Conservation (phyloP, 2,113 vertebrate genomes). For the Platanista minor region DNA sequence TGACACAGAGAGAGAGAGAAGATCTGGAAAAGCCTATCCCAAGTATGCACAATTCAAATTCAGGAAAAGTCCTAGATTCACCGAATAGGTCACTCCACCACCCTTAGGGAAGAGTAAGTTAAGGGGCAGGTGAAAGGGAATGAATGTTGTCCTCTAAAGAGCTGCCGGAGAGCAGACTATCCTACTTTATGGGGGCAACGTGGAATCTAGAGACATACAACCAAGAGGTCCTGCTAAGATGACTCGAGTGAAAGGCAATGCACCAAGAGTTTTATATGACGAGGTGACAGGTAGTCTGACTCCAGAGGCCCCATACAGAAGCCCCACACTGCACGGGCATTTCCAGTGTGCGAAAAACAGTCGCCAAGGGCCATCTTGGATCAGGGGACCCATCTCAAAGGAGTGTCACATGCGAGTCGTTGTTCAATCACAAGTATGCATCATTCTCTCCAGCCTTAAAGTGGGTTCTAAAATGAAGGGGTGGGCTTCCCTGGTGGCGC, state of each 20-base stretch:
- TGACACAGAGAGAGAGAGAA: neutral
- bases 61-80: neutral
- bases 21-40: neutral
- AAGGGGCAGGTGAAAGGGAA: neutral
- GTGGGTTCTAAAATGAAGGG: neutral
- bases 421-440: neutral
- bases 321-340: fast-evolving
- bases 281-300: neutral
- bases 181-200: neutral
- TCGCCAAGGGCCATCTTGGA: neutral
- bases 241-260: neutral
- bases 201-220: neutral
- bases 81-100: neutral
- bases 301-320: neutral
- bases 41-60: neutral
- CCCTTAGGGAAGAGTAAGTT: neutral
- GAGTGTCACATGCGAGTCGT: neutral
- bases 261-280: neutral
- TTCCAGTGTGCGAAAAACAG: neutral
- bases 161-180: neutral
- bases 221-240: neutral
- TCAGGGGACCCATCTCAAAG: neutral
- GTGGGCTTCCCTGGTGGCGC: no score
- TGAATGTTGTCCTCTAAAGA: neutral
- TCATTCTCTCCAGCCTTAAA: neutral